phyloP scores from a whole-genome alignment of 1,140 invertebrate species.

The Psix sp. region DNA sequence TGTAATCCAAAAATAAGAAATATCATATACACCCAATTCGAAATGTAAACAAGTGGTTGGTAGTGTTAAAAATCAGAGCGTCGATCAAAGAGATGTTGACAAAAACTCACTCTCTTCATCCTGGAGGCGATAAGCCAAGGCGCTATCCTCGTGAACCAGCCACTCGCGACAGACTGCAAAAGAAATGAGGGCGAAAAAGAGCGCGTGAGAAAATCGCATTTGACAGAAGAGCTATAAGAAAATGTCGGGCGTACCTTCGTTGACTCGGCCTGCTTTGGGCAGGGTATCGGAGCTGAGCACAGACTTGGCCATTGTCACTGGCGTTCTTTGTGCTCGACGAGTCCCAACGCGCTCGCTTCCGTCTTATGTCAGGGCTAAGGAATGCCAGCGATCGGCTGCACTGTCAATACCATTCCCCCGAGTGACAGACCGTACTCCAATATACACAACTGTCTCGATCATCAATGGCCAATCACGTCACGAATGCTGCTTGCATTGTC shows the following conservation, averaged over 20 bases:
- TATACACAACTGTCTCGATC: slow-evolving; percentile 10
- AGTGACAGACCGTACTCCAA: slow-evolving; percentile 9
- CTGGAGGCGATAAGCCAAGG: slow-evolving; percentile 91
- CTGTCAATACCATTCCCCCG: slow-evolving; percentile 30
- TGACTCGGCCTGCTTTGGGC: slow-evolving; percentile 74
- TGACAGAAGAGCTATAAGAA: slow-evolving; percentile 32
- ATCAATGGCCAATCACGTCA: slow-evolving; percentile 30
- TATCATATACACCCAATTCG: slow-evolving; percentile 1
- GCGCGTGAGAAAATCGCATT: slow-evolving; percentile 3
- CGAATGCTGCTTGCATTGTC: too few species aligned
- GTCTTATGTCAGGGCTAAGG: slow-evolving; percentile 49
- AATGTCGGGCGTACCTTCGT: slow-evolving; percentile 70
- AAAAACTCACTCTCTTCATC: slow-evolving; percentile 89
- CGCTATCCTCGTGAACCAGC: slow-evolving; percentile 94
- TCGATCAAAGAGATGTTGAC: too few species aligned
- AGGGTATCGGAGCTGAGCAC: slow-evolving; percentile 71
- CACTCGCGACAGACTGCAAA: slow-evolving; percentile 91
- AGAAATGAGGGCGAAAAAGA: slow-evolving; percentile 12
- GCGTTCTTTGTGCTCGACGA: slow-evolving; percentile 23
- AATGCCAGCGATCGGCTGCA: slow-evolving; percentile 54
- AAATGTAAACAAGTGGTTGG: too few species aligned
- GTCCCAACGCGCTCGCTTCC: slow-evolving; percentile 32
- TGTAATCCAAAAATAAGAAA: slow-evolving; percentile 67
- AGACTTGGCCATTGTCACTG: slow-evolving; percentile 72
- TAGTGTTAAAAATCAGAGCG: too few species aligned